Conservation (phyloP, 2,113 vertebrate species). For the Onychostruthus taczanowskii region DNA sequence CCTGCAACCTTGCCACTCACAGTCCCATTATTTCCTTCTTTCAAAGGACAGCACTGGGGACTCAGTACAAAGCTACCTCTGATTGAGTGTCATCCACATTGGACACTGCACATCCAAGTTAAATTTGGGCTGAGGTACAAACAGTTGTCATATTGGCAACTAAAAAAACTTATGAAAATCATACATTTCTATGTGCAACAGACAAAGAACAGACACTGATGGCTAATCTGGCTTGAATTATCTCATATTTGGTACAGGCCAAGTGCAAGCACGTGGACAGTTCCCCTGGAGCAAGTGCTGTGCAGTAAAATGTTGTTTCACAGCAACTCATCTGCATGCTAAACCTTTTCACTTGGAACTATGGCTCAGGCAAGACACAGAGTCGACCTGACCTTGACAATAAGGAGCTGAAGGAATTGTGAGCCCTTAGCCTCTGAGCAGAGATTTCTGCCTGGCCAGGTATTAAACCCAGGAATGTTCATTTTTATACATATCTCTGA, state of each 20-base stretch:
- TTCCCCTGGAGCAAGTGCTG: background rate
- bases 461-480: background rate
- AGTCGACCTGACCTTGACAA: background rate
- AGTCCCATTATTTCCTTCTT: background rate
- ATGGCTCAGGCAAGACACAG: background rate
- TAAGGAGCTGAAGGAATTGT: background rate
- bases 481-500: background rate
- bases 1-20: background rate
- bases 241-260: background rate
- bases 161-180: background rate
- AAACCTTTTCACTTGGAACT: background rate
- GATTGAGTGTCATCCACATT: fast-evolving
- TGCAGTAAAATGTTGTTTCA: background rate
- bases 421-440: background rate
- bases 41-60: background rate
- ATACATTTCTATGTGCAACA: background rate
- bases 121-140: background rate
- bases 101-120: background rate
- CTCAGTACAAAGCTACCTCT: background rate
- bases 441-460: background rate
- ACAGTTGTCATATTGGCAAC: background rate
- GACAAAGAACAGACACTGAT: background rate
- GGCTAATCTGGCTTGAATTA: background rate
- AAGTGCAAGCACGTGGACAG: background rate
- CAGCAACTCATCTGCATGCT: background rate